phyloP scores from a whole-genome alignment of 1,140 invertebrate species.

The Andricus grossulariae region DNA sequence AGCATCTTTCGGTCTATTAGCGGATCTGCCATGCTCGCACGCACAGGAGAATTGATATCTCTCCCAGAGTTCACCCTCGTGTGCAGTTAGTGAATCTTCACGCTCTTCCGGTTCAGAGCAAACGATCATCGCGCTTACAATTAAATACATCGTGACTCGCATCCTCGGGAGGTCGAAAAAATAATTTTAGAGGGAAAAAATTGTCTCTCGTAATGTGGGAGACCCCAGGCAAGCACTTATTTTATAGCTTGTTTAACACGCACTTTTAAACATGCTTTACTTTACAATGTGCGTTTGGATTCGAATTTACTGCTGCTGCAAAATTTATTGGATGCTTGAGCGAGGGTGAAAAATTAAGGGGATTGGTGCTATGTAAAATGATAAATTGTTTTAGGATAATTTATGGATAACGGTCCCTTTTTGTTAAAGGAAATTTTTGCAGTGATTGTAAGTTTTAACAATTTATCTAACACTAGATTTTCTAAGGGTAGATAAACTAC shows the following conservation, averaged over 20 bases:
- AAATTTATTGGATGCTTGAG: background rate
- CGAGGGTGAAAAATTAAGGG: slow-evolving; percentile 4
- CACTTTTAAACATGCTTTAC: too few relatives aligned
- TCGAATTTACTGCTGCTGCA: slow-evolving; percentile 1
- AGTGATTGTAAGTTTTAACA: too few relatives aligned
- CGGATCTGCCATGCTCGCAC: slow-evolving; percentile 64
- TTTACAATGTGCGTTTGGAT: background rate
- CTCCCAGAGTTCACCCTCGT: slow-evolving; percentile 41
- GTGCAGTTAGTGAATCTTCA: slow-evolving; percentile 46
- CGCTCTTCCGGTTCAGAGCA: slow-evolving; percentile 46
- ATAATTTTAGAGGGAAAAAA: slow-evolving; percentile 1
- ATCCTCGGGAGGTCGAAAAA: background rate
- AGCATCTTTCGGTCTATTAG: slow-evolving; percentile 72
- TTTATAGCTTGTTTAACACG: too few relatives aligned
- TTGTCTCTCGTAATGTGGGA: background rate
- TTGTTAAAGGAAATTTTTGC: too few relatives aligned
- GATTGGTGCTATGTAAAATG: background rate
- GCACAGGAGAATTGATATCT: slow-evolving; percentile 68
- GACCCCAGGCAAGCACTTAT: background rate
- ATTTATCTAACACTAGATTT: too few relatives aligned
- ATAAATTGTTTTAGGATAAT: background rate
- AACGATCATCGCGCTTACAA: slow-evolving; percentile 49
- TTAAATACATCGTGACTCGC: slow-evolving; percentile 43
- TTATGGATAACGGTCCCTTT: background rate
- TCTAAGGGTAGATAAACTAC: too few relatives aligned